Conservation (phyloP, 2,888 invertebrate species). For the Pharmacophagus antenor region DNA sequence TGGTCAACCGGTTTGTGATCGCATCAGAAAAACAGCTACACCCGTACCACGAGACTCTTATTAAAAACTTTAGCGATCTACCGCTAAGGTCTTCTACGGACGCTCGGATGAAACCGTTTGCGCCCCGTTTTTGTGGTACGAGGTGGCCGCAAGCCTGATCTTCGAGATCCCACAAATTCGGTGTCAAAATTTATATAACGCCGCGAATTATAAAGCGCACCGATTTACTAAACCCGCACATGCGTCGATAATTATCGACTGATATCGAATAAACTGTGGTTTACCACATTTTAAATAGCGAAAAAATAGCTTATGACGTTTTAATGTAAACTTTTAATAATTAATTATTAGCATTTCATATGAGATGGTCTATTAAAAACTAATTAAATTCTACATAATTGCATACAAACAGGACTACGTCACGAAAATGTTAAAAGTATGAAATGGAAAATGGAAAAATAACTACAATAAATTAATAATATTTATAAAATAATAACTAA, state of each 20-base stretch:
- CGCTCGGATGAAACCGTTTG: constrained; percentile 19
- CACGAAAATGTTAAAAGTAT: too few species aligned
- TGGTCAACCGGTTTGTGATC: constrained; percentile 78
- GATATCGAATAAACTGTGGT: background rate
- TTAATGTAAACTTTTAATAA: too few species aligned
- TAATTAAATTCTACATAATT: too few species aligned
- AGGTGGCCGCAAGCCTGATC: constrained; percentile 58
- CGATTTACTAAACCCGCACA: constrained; percentile 32
- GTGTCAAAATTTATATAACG: constrained; percentile 67
- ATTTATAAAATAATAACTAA: too few species aligned
- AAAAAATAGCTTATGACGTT: too few species aligned
- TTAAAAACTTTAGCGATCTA: constrained; percentile 28
- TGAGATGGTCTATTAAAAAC: too few species aligned
- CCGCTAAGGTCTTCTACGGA: background rate
- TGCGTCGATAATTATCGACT: constrained; percentile 19
- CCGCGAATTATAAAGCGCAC: constrained; percentile 41
- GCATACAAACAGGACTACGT: too few species aligned
- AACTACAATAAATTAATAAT: too few species aligned
- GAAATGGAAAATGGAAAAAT: too few species aligned
- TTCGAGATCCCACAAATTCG: constrained; percentile 65
- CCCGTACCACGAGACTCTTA: constrained; percentile 51
- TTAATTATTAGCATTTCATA: too few species aligned
- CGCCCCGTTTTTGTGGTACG: constrained; percentile 49
- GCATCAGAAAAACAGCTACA: constrained; percentile 77
- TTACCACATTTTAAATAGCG: background rate